Evolutionary conservation across 2,113 vertebrate genomes (phyloP), one percentile per base, ranked within the genome.

Genomic region (Gadus chalcogrammus): DNA sequence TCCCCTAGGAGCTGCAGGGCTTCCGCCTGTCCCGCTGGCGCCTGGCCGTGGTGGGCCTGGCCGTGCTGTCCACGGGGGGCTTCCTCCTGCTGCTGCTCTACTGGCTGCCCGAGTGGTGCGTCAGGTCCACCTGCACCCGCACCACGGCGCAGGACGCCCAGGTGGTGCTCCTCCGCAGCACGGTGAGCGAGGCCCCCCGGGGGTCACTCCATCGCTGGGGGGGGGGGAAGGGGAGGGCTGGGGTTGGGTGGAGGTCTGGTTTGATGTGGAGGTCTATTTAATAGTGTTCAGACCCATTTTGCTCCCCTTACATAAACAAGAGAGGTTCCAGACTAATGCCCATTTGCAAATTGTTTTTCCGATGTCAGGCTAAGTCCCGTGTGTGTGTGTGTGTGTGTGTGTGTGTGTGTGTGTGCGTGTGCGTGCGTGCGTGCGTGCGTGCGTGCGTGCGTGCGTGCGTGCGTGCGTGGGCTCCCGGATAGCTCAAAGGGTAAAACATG

Each of bases 51-150:
- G 93, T 98, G 81, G 85, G 89, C 72, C 60, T 93, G 0, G 95
- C 95, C 15, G 95, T 94, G 82, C 67, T 99, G 65, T 95, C 92
- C 79, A 94, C 94, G 0, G 96, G 97, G 1, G 97, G 97, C 55
- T 96, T 98, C 87, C 95, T 99, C 13, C 94, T 99, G 59, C 94
- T 99, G 70, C 92, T 99, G 68, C 95, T 99, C 80, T 99, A 99
- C 82, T 99, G 97, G 97, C 93, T 98, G 94, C 97, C 97, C 1
- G 92, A 97, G 89, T 99, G 96, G 97, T 95, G 95, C 5, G 96
- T 98, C 89, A 97, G 95, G 88, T 92, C 93, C 68, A 97, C 94
- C 0, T 99, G 97, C 86, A 85, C 72, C 67, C 91, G 92, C 86
- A 91, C 93, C 72, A 68, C 93, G 0, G 81, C 94, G 53, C 91